Conservation (phyloP, 1,140 invertebrate genomes). For the Leptoteleia sp. region DNA sequence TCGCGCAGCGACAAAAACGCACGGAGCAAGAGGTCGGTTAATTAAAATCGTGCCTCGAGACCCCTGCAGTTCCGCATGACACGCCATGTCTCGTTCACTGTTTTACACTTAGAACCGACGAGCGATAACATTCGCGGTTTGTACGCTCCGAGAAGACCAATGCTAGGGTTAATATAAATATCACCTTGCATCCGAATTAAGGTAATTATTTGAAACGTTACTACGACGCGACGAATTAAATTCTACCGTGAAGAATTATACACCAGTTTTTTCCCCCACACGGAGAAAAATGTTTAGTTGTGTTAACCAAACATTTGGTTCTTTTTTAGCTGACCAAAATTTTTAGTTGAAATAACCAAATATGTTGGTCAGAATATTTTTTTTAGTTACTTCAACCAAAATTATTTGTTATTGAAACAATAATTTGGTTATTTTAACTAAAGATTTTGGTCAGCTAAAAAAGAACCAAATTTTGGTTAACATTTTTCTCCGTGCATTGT, state of each 20-base stretch:
- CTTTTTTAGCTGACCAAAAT: no score
- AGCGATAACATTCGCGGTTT: constrained; percentile 53
- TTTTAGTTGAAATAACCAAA: no score
- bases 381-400: no score
- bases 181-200: constrained; percentile 29
- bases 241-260: constrained; percentile 1
- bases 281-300: no score
- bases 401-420: no score
- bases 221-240: constrained; percentile 13
- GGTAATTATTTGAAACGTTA: constrained; percentile 36
- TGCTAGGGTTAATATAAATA: constrained; percentile 49
- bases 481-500: no score
- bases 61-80: constrained; percentile 42
- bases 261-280: not conserved
- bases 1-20: constrained; percentile 58
- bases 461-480: no score
- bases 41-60: constrained; percentile 64
- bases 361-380: no score
- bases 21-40: constrained; percentile 53
- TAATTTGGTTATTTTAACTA: no score
- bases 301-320: no score
- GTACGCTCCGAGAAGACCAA: constrained; percentile 40
- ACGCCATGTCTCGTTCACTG: constrained; percentile 26
- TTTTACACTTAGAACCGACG: constrained; percentile 44
- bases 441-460: no score